These are phyloP conservation scores for Hermaeophaga mercurialis DNA, from an alignment of 2,888 invertebrate species.

Conservation along the genomic window DNA sequence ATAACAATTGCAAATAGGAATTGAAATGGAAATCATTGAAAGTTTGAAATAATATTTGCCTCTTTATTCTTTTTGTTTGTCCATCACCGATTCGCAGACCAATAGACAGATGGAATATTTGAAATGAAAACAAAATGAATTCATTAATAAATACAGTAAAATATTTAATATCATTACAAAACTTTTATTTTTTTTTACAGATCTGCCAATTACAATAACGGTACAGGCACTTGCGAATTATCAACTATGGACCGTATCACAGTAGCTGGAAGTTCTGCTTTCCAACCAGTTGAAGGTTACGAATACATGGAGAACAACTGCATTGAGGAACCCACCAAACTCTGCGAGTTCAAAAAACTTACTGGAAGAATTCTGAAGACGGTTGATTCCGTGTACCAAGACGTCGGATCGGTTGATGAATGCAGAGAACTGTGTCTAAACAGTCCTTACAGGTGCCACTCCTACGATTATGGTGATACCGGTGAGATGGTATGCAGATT, in stretches of 20 bases:
- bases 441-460: conserved; percentile 90
- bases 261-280: conserved; percentile 79
- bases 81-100: no score
- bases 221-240: conserved; percentile 82
- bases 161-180: no score
- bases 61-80: background rate
- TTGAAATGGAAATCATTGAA: conserved; percentile 10
- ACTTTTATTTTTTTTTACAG: conserved; percentile 64
- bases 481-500: conserved; percentile 92
- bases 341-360: conserved; percentile 92
- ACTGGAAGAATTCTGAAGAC: conserved; percentile 89
- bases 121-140: no score
- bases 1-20: conserved; percentile 18
- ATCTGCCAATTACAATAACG: conserved; percentile 89
- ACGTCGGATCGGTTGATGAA: conserved; percentile 84
- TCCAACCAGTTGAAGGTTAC: conserved; percentile 61
- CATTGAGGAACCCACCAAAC: conserved; percentile 90
- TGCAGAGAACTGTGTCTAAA: conserved; percentile 87
- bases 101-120: no score
- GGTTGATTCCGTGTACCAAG: conserved; percentile 91
- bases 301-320: conserved; percentile 94
- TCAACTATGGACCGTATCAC: conserved; percentile 93
- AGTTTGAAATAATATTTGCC: conserved; percentile 12
- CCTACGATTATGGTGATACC: conserved; percentile 92
- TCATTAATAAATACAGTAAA: no score